Conservation (phyloP, 1,140 invertebrate genomes). For the Drusus annulatus region DNA sequence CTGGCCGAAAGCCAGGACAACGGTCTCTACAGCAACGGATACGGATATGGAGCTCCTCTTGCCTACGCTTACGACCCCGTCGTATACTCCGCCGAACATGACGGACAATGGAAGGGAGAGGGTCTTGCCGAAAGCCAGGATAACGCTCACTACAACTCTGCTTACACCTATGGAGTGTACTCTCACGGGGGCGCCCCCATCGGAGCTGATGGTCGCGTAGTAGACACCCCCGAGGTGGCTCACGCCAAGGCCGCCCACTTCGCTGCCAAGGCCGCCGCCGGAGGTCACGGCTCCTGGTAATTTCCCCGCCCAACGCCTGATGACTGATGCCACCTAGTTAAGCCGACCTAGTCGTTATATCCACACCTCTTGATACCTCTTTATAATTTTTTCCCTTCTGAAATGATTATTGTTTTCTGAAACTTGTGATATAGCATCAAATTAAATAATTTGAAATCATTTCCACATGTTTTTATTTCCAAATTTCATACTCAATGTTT, state of each 20-base stretch:
- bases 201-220: slow-evolving; percentile 61
- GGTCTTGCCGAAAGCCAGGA: slow-evolving; percentile 53
- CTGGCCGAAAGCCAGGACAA: slow-evolving; percentile 47
- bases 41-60: background rate
- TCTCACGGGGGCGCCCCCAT: slow-evolving; percentile 59
- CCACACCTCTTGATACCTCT: background rate
- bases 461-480: too few species aligned
- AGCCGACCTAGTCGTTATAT: background rate
- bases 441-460: too few species aligned
- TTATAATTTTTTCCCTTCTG: background rate
- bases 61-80: slow-evolving; percentile 25
- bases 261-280: slow-evolving; percentile 63
- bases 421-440: too few species aligned
- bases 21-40: background rate
- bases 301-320: slow-evolving; percentile 27
- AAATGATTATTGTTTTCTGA: too few species aligned
- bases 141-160: slow-evolving; percentile 18
- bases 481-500: too few species aligned
- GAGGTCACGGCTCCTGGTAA: slow-evolving; percentile 33
- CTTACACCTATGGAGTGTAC: slow-evolving; percentile 58
- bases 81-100: slow-evolving; percentile 28
- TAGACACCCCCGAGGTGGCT: slow-evolving; percentile 69
- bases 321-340: slow-evolving; percentile 8
- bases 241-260: slow-evolving; percentile 69
- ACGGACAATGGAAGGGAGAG: slow-evolving; percentile 50